phyloP scores from a whole-genome alignment of 2,888 invertebrate genomes.

The Ypsolopha scabrella region DNA sequence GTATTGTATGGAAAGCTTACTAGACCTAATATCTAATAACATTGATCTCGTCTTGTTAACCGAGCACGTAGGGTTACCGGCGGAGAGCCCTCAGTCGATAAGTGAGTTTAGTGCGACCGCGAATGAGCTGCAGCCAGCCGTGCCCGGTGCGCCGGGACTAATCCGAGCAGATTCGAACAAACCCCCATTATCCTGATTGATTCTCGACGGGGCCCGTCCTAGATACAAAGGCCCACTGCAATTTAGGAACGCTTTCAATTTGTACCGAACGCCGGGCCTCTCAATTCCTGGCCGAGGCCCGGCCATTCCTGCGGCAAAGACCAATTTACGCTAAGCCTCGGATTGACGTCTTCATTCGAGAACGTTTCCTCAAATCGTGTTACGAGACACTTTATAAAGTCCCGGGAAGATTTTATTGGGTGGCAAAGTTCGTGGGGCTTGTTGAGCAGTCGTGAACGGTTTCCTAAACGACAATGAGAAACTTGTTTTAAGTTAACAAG shows the following conservation, averaged over 20 bases:
- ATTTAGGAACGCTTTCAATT: conserved; percentile 61
- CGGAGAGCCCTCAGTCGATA: no score
- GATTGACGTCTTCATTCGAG: conserved; percentile 2
- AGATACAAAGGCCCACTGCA: conserved; percentile 58
- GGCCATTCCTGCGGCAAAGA: conserved; percentile 20
- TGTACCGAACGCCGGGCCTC: conserved; percentile 46
- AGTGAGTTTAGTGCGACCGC: no score
- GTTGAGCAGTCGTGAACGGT: not conserved
- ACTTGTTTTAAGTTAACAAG: no score
- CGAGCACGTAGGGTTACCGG: no score
- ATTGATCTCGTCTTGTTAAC: no score
- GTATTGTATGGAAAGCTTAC: no score
- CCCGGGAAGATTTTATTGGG: no score
- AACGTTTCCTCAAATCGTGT: conserved; percentile 2
- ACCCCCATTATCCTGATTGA: conserved; percentile 64
- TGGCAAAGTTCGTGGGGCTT: not conserved
- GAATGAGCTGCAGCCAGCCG: not conserved
- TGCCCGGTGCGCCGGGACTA: conserved; percentile 30
- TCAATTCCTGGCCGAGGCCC: conserved; percentile 28
- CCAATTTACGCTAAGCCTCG: not conserved
- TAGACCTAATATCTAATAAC: no score
- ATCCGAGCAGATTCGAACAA: conserved; percentile 54
- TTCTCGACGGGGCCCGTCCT: conserved; percentile 41
- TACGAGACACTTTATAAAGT: not conserved
- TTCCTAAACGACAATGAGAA: not conserved